Conservation (phyloP, 2,888 invertebrate genomes). For the Eupithecia pulchellata region DNA sequence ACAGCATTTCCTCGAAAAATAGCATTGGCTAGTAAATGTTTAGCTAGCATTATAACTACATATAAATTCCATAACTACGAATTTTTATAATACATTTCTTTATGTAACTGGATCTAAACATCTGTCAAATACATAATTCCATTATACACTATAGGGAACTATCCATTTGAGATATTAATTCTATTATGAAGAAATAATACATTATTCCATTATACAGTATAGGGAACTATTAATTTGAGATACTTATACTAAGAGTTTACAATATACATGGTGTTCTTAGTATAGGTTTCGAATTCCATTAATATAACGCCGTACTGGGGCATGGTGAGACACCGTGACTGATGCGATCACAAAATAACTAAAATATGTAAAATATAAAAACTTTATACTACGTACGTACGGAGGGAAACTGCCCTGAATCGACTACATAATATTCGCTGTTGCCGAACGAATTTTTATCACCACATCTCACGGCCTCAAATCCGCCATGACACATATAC, state of each 20-base stretch:
- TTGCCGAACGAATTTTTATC: constrained; percentile 20
- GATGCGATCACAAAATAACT: constrained; percentile 27
- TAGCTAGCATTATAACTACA: constrained; percentile 81
- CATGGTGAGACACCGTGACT: constrained; percentile 18
- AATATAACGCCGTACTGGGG: constrained; percentile 21
- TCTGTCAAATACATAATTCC: constrained; percentile 41
- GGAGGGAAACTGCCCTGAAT: constrained; percentile 28
- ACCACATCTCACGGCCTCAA: constrained; percentile 14
- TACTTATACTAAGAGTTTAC: constrained; percentile 39
- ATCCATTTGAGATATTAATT: constrained; percentile 38
- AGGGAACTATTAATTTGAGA: constrained; percentile 36
- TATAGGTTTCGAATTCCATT: constrained; percentile 37
- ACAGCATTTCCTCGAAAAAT: constrained; percentile 81
- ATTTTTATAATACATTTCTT: constrained; percentile 71
- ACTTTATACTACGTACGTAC: constrained; percentile 31
- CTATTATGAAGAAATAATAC: constrained; percentile 5
- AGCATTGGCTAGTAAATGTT: constrained; percentile 82
- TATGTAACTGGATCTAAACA: constrained; percentile 64
- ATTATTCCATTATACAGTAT: constrained; percentile 28
- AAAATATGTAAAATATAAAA: constrained; percentile 29
- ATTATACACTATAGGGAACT: constrained; percentile 29
- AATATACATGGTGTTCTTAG: constrained; percentile 37
- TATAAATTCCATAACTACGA: constrained; percentile 71
- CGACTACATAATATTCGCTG: constrained; percentile 28
- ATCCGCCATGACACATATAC: constrained; percentile 12